Evolutionary conservation across 2,888 invertebrate genomes (phyloP).

Genomic region (Lampropteryx suffumata): DNA sequence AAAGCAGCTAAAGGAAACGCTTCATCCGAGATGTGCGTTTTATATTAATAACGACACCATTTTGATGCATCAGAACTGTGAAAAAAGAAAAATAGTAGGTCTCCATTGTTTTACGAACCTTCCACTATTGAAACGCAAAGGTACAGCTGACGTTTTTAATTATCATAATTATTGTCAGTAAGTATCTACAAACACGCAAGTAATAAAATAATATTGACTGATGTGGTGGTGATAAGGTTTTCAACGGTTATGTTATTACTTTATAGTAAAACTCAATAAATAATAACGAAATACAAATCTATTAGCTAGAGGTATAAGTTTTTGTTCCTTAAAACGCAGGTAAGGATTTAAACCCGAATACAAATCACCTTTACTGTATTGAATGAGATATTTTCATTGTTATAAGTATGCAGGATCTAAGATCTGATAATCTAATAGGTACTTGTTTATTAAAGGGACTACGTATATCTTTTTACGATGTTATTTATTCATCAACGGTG

Average conservation of each 20-base stretch:
- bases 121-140: slow-evolving; percentile 12
- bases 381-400: too few species aligned
- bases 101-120: slow-evolving; percentile 22
- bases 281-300: not conserved
- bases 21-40: too few species aligned
- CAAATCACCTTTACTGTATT: not conserved
- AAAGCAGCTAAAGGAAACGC: not conserved
- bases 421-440: too few species aligned
- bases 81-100: slow-evolving; percentile 17
- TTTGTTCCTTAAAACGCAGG: slow-evolving; percentile 3
- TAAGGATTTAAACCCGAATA: not conserved
- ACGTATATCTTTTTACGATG: too few species aligned
- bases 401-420: too few species aligned
- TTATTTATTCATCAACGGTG: too few species aligned
- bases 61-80: slow-evolving; percentile 4
- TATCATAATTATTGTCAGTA: slow-evolving; percentile 26
- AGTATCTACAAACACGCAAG: slow-evolving; percentile 23
- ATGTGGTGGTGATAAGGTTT: not conserved
- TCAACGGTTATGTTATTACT: not conserved
- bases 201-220: slow-evolving; percentile 14
- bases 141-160: slow-evolving; percentile 22
- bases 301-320: not conserved
- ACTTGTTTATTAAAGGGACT: too few species aligned
- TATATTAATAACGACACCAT: not conserved
- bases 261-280: not conserved